Conservation (phyloP, 2,888 invertebrate species). For the Luperina testacea region DNA sequence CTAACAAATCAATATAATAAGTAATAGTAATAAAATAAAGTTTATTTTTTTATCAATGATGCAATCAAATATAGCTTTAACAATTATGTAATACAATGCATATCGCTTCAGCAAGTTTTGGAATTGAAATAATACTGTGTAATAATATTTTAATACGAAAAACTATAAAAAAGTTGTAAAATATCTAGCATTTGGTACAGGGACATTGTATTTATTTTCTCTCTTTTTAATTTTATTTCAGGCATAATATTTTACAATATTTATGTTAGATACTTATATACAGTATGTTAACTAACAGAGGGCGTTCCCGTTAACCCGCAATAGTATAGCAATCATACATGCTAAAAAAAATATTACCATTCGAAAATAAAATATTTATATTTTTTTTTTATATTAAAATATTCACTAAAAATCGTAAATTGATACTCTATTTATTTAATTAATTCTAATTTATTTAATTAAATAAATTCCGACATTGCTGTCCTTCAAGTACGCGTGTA, state of each 20-base stretch:
- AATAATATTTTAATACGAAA: conserved; percentile 33
- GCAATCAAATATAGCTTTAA: conserved; percentile 57
- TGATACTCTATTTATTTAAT: too few species aligned
- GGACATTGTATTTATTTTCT: conserved; percentile 50
- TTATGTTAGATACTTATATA: too few species aligned
- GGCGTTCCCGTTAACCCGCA: too few species aligned
- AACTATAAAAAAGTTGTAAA: conserved; percentile 10
- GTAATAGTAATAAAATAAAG: conserved; percentile 22
- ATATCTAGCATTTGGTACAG: conserved; percentile 42
- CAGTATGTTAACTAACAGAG: too few species aligned
- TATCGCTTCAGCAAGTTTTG: conserved; percentile 53
- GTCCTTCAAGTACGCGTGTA: too few species aligned
- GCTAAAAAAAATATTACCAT: too few species aligned
- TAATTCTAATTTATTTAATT: too few species aligned
- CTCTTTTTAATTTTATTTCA: conserved; percentile 4
- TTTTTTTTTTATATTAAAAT: too few species aligned
- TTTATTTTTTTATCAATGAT: conserved; percentile 46
- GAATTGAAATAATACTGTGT: conserved; percentile 57
- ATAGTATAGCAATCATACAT: too few species aligned
- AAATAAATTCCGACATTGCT: too few species aligned
- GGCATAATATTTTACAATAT: conserved; percentile 40
- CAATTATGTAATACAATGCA: conserved; percentile 47
- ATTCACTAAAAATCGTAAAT: too few species aligned
- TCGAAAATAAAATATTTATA: too few species aligned
- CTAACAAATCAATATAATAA: conserved; percentile 39